Evolutionary conservation across 1,140 invertebrate species (phyloP), one percentile per base, ranked within the genome.

Genomic region (Radopholus similis): DNA sequence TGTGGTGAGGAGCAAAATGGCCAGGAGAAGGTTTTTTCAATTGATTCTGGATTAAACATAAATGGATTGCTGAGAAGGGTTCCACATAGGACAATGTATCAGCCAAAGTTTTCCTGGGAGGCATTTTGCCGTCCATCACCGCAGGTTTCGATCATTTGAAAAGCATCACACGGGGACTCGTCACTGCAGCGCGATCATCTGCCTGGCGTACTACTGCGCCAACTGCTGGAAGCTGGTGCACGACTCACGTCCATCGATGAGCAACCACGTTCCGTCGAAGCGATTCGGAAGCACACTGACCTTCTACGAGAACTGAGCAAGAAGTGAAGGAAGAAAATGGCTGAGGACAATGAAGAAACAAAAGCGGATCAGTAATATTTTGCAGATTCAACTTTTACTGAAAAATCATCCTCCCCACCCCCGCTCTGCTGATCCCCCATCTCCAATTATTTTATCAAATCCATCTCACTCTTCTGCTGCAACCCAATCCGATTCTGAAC

Each of bases 21-120:
- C 18, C 11, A 42, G 11, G 18, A 42, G 18, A 42, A 42, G 18
- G 38, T 13, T 42, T 42, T n/a, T 42, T n/a, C 18, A 18, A 42
- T 42, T n/a, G 18, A 13, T 42, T 42, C 38, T 42, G 1, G 11
- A 18, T n/a, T 42, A 42, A 42, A 11, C 11, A 42, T 42, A 2
- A n/a, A n/a, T n/a, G n/a, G n/a, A n/a, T n/a, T n/a, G n/a, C n/a
- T n/a, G n/a, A n/a, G n/a, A n/a, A n/a, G n/a, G n/a, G n/a, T n/a
- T n/a, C n/a, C n/a, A n/a, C n/a, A n/a, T n/a, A n/a, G n/a, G n/a
- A n/a, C n/a, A 11, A 23, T 26, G 1, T 4, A 21, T 0, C 59
- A 62, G 8, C 59, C 59, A 68, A 68, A 55, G 66, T 68, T 32
- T 68, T 68, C 54, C 23, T 68, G 38, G 66, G 66, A 15, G 66